phyloP scores from a whole-genome alignment of 2,113 vertebrate genomes.

The Bungarus multicinctus region DNA sequence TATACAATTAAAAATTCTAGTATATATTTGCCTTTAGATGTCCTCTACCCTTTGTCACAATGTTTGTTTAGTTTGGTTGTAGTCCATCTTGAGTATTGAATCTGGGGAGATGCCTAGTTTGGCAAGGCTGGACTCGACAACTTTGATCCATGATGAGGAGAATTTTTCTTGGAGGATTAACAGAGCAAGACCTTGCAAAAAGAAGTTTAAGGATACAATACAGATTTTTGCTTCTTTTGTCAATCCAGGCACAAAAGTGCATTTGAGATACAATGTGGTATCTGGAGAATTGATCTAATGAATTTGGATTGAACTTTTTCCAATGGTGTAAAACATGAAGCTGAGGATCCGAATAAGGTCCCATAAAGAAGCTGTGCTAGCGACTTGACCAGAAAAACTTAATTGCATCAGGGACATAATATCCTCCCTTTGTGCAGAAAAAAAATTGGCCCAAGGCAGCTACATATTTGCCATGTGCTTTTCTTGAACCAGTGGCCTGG shows the following conservation, averaged over 20 bases:
- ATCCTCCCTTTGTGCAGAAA: too few species aligned
- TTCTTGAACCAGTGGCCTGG: too few species aligned
- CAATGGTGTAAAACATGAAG: neutral
- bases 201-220: neutral
- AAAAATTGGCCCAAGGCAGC: too few species aligned
- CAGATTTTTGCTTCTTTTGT: neutral
- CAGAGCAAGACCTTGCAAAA: neutral
- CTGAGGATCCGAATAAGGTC: too few species aligned
- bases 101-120: neutral
- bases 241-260: neutral
- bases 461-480: too few species aligned
- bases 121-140: neutral
- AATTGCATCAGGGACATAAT: too few species aligned
- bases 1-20: too few species aligned
- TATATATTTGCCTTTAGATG: neutral
- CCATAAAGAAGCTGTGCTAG: neutral
- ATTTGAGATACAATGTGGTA: neutral
- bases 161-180: neutral
- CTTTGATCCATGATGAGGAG: neutral
- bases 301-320: neutral
- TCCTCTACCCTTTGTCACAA: neutral
- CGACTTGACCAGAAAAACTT: neutral
- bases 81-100: neutral
- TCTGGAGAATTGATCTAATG: neutral
- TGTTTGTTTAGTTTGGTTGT: neutral